Percentiles rank a stretch among this genome's conserved stretches.
Conservation (phyloP, 2,888 invertebrate species). For the Oligia latruncula region DNA sequence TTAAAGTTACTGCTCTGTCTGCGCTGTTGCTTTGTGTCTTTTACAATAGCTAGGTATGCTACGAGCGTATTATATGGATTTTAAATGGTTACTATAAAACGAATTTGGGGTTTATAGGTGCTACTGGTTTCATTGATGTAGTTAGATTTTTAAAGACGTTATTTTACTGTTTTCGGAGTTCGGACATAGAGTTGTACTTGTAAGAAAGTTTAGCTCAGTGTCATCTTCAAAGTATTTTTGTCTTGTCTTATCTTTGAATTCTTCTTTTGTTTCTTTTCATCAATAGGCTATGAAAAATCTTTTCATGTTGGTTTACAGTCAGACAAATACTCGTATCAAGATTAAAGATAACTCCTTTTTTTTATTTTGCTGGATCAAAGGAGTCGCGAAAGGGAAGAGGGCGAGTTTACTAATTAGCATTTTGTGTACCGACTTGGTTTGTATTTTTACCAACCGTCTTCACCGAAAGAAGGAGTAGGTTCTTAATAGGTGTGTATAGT, state of each 20-base stretch:
- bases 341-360: conserved; percentile 35
- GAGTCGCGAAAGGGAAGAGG: neutral
- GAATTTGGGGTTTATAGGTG: conserved; percentile 31
- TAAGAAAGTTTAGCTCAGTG: neutral
- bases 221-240: neutral
- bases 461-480: neutral
- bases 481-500: neutral
- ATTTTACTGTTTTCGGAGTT: conserved; percentile 19
- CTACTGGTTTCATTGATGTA: conserved; percentile 18
- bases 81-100: conserved; percentile 43
- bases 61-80: conserved; percentile 27
- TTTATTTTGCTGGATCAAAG: conserved; percentile 28
- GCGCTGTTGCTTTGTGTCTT: conserved; percentile 23
- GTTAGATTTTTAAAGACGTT: conserved; percentile 22
- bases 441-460: conserved; percentile 2
- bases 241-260: neutral
- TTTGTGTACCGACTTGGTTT: neutral
- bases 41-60: conserved; percentile 14
- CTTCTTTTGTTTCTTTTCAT: conserved; percentile 16
- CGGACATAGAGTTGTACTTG: neutral
- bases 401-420: conserved; percentile 27
- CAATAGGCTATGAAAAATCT: conserved; percentile 11
- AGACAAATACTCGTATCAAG: conserved; percentile 39
- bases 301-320: conserved; percentile 27
- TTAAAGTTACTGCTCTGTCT: conserved; percentile 52